Percentiles rank a stretch among this genome's conserved stretches.
phyloP scores from a whole-genome alignment of 1,140 invertebrate species.

The Adelges cooleyi region DNA sequence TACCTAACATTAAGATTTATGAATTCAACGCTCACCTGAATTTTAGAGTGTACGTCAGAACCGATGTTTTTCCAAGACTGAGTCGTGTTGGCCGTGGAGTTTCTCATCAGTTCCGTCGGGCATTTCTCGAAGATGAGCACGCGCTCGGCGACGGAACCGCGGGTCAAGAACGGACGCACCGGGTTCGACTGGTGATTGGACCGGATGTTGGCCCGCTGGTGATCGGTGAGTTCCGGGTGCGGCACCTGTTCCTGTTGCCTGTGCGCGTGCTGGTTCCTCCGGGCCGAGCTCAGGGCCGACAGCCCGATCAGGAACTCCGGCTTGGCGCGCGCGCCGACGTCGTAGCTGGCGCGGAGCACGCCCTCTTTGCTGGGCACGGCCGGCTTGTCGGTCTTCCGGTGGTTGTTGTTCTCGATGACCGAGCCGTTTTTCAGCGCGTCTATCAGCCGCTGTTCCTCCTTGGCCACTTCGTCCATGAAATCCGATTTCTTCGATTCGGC shows the following conservation, averaged over 20 bases:
- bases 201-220: slow-evolving; percentile 47
- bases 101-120: slow-evolving; percentile 65
- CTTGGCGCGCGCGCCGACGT: slow-evolving; percentile 36
- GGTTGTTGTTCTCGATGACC: slow-evolving; percentile 44
- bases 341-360: slow-evolving; percentile 29
- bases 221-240: slow-evolving; percentile 53
- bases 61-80: slow-evolving; percentile 46
- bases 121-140: slow-evolving; percentile 85
- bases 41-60: slow-evolving; percentile 53
- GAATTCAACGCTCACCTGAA: slow-evolving; percentile 57
- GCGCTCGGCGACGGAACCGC: slow-evolving; percentile 80
- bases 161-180: slow-evolving; percentile 71
- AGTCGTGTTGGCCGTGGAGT: slow-evolving; percentile 42
- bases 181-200: slow-evolving; percentile 42
- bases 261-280: slow-evolving; percentile 27
- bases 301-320: slow-evolving; percentile 35
- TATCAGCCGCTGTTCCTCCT: slow-evolving; percentile 66
- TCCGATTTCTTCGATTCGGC: slow-evolving; percentile 34
- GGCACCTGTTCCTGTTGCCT: slow-evolving; percentile 40
- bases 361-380: slow-evolving; percentile 33
- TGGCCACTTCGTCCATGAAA: slow-evolving; percentile 43
- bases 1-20: too few relatives aligned
- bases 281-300: slow-evolving; percentile 24
- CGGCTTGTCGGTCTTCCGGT: slow-evolving; percentile 10
- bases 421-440: slow-evolving; percentile 63